Percentiles rank a stretch among this genome's conserved stretches.
Evolutionary conservation across 2,113 vertebrate species (phyloP).

Genomic region (Stictonetta naevosa): DNA sequence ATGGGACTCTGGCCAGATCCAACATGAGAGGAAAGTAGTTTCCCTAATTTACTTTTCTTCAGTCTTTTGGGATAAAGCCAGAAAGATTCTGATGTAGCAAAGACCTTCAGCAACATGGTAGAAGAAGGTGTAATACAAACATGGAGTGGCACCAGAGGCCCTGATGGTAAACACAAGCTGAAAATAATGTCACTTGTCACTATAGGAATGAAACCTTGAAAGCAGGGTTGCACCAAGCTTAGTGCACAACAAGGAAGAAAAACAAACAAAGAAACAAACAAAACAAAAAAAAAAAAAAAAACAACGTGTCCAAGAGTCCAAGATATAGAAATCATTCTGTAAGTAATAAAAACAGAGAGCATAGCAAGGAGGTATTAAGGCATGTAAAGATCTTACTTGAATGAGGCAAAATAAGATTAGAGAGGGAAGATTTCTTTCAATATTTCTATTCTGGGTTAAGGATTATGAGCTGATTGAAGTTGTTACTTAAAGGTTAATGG

Average conservation of each 20-base stretch:
- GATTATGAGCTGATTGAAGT: background rate
- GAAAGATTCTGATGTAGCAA: background rate
- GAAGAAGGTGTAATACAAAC: background rate
- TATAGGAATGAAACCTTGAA: background rate
- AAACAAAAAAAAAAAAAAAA: background rate
- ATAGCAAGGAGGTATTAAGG: background rate
- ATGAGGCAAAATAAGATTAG: background rate
- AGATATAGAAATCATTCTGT: background rate
- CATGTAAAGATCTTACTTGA: background rate
- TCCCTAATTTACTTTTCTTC: background rate
- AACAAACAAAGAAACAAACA: background rate
- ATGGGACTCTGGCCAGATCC: background rate
- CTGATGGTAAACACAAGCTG: background rate
- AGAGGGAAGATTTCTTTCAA: background rate
- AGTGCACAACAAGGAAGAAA: background rate
- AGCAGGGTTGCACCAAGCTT: background rate
- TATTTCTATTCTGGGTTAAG: background rate
- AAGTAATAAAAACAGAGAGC: background rate
- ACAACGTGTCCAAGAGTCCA: background rate
- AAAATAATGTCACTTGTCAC: background rate
- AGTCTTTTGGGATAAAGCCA: background rate
- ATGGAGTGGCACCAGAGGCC: background rate
- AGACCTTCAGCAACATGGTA: background rate
- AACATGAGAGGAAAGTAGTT: background rate
- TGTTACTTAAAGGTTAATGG: background rate